Base-by-base conservation (phyloP, 2,113 vertebrate genomes). In the Gobio gobio region DNA sequence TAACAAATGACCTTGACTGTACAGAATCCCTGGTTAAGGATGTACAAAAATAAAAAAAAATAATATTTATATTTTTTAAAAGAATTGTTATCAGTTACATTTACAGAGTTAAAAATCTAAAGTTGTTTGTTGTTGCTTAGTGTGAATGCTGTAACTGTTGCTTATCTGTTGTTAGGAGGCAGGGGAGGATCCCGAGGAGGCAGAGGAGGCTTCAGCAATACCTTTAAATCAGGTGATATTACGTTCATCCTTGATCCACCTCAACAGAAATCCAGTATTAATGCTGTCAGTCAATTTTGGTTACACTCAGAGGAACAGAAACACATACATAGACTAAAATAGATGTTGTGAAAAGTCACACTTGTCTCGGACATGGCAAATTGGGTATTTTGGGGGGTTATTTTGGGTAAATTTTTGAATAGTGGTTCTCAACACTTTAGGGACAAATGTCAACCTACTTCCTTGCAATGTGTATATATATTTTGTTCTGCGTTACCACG, bases 121-220 rank as follows among this genome's bases (percentile, higher is more conserved):
- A 68, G 26, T 33, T n/a, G 5, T 70, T 7, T 22, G 20, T 79
- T 10, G 3, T 66, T 43, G 18, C 1, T 10, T 24, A 26, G 45
- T 24, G 4, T 36, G 29, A 22, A 3, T 0, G 13, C 59, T 74
- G 18, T 51, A 56, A 56, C 54, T 1, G 2, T 9, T 54, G 14
- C 9, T 83, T 10, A 76, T 12, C 18, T 74, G 89, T 89, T 80
- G 59, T 63, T 43, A 81, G 59, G 89, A 6, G 83, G 86, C 3
- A 83, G 88, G 29, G 36, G 90, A 87, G 92, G 89, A 5, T 91
- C 90, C 64, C 85, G 83, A 51, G 79, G 72, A 9, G 79, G 77
- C 4, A 58, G 74, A 0, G 49, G n/a, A 18, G 51, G 54, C 7
- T 86, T 86, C 18, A 84, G 77, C 1, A 56, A 24, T 49, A 12